Conservation (phyloP, 2,113 vertebrate genomes). For the Arothron firmamentum region DNA sequence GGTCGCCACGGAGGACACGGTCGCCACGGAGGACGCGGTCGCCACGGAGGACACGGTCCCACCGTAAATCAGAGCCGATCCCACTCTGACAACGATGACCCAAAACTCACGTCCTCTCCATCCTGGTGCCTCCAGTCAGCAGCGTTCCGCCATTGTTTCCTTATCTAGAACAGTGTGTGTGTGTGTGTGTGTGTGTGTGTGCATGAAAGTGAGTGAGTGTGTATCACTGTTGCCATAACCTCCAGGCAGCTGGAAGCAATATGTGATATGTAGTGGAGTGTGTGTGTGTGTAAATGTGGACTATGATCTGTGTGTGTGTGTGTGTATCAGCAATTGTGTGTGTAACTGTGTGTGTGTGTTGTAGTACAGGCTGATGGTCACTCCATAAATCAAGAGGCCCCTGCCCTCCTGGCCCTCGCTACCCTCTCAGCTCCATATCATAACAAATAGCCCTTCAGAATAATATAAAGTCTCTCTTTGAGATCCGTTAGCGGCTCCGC, state of each 20-base stretch:
- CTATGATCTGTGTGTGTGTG: slow-evolving; percentile 13
- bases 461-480: slow-evolving; percentile 59
- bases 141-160: slow-evolving; percentile 29
- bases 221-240: slow-evolving; percentile 27
- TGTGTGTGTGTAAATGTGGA: slow-evolving; percentile 22
- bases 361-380: slow-evolving; percentile 33
- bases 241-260: slow-evolving; percentile 58
- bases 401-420: slow-evolving; percentile 37
- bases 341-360: slow-evolving; percentile 1
- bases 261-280: slow-evolving; percentile 44
- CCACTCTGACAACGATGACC: neutral
- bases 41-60: too few species aligned
- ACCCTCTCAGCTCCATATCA: slow-evolving; percentile 44
- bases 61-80: neutral
- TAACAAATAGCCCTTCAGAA: slow-evolving; percentile 64
- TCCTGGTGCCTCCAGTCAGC: slow-evolving; percentile 5
- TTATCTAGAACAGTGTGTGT: slow-evolving; percentile 31
- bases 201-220: slow-evolving; percentile 14
- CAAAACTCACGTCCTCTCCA: neutral
- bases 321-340: slow-evolving; percentile 23
- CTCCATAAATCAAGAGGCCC: slow-evolving; percentile 64
- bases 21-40: too few species aligned
- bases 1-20: too few species aligned
- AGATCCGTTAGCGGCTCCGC: slow-evolving; percentile 38
- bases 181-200: slow-evolving; percentile 13